phyloP scores from a whole-genome alignment of 37 sponge, comb jelly and placozoan genomes.

The Aplysina aerophoba region DNA sequence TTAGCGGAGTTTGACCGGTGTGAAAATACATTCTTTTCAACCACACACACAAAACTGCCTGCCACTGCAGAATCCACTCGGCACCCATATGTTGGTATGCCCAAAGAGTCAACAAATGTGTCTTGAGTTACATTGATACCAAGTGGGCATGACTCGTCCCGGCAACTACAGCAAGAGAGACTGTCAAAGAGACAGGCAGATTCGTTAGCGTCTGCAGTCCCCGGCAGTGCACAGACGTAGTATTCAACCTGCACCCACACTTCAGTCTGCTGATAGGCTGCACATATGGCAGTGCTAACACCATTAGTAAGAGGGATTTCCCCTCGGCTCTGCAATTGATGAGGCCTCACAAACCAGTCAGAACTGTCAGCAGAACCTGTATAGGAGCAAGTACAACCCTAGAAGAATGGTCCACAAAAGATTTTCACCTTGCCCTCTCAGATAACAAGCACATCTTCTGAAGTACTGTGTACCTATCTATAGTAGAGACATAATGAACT shows the following conservation, averaged over 20 bases:
- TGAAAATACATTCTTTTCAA: not conserved
- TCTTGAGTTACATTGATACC: not conserved
- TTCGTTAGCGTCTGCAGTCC: not conserved
- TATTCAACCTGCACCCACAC: not conserved
- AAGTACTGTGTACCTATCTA: no score
- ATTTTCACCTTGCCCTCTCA: no score
- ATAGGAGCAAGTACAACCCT: not conserved
- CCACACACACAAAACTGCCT: not conserved
- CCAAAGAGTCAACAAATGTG: not conserved
- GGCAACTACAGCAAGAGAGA: not conserved
- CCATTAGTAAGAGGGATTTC: not conserved
- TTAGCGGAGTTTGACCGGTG: no score
- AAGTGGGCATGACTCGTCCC: not conserved
- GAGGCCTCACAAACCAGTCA: constrained; percentile 5
- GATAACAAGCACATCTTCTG: no score
- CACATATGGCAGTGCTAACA: not conserved
- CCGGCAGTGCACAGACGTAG: constrained; percentile 5
- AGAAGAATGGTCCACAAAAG: no score
- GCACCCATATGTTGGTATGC: not conserved
- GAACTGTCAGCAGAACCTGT: not conserved
- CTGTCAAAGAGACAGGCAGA: not conserved
- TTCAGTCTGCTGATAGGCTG: not conserved
- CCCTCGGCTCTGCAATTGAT: not conserved
- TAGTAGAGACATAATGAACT: no score
- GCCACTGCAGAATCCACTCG: not conserved